phyloP scores from a whole-genome alignment of 2,888 invertebrate genomes.

The Pollenia amentaria region DNA sequence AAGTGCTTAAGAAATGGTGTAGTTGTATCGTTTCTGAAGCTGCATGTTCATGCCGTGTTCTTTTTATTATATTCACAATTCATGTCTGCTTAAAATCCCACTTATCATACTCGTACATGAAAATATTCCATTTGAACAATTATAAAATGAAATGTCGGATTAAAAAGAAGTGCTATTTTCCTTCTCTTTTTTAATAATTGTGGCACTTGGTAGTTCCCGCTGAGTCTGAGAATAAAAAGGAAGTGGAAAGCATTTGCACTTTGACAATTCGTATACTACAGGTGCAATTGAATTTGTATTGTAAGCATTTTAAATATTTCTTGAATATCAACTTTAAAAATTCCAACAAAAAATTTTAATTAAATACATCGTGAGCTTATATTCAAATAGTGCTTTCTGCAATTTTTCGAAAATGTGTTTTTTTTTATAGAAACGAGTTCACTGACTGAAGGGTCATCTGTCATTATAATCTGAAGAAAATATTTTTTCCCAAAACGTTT shows the following conservation, averaged over 20 bases:
- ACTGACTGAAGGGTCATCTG: no score
- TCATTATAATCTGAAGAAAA: no score
- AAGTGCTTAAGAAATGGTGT: neutral
- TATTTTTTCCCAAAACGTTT: no score
- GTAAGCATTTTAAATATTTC: no score
- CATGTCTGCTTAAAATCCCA: conserved; percentile 63
- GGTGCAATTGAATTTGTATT: conserved; percentile 20
- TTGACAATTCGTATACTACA: neutral
- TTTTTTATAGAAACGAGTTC: no score
- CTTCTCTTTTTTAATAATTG: neutral
- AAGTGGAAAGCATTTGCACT: neutral
- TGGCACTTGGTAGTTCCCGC: neutral
- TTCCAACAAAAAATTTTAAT: no score
- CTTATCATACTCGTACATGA: conserved; percentile 54
- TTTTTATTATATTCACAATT: conserved; percentile 58
- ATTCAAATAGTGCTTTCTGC: no score
- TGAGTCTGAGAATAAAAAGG: neutral
- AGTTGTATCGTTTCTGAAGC: conserved; percentile 18
- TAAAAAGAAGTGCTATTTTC: conserved; percentile 24
- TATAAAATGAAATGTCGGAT: conserved; percentile 36
- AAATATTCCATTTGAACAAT: conserved; percentile 50
- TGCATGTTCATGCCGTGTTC: conserved; percentile 51
- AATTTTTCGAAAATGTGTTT: no score
- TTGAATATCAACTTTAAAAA: no score
- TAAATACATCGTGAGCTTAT: no score